Evolutionary conservation across 1,140 invertebrate genomes (phyloP), one percentile per base, ranked within the genome.

Genomic region (Atta cephalotes): DNA sequence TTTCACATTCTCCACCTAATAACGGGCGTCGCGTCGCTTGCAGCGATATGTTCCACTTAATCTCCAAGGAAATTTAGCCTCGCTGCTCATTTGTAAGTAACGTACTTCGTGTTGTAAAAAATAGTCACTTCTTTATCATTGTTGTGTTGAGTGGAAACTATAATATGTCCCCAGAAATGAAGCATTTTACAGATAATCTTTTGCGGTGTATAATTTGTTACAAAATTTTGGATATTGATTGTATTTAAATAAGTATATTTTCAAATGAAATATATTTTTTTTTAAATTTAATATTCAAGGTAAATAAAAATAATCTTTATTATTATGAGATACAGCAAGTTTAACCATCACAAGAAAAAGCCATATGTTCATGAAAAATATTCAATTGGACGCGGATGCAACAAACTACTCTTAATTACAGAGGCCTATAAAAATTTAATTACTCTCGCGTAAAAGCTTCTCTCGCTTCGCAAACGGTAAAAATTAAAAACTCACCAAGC

Each of bases 1-100:
- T 87, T 72, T 87, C 79, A 87, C 79, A 72, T 63, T 87, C 81
- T 76, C 70, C 56, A 14, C 28, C 70, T 84, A 84, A 84, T 84
- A 84, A 84, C 70, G 14, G 56, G 21, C 70, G 56, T 82, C 70
- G 21, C 70, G 70, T 82, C 70, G 56, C 70, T 76, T 39, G 53
- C 25, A 62, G 56, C 80, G 25, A 84, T 84, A 84, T 84, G 80
- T 84, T 76, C 35, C 25, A 84, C 80, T 84, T 82, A 82, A 82
- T 82, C 80, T 82, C 53, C 39, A 21, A 82, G 80, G 68, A 82
- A 84, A 84, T 84, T 84, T 63, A 84, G 39, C 28, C 4, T 62
- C 70, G 56, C 79, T 35, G 28, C 70, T 84, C 25, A 84, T 84
- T 56, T 58, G 39, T 49, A 84, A 76, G 39, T 56, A 74, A 84